Evolutionary conservation across 2,797 vertebrate species (phyloP), one percentile per base, ranked within the genome.

Genomic region (Fistularia tabacaria): DNA sequence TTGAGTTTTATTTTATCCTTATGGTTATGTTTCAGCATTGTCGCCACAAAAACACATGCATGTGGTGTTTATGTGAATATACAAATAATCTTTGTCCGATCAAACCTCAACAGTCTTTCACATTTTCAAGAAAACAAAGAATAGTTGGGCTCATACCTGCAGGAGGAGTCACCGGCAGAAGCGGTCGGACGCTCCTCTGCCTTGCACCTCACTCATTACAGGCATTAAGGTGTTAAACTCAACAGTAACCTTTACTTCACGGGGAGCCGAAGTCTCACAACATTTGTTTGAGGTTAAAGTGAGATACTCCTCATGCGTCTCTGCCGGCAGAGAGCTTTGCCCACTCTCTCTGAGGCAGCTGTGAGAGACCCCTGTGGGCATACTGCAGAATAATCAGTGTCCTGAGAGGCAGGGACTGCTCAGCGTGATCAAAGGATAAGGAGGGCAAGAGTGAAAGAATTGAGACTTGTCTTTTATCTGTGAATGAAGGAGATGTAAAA

Each of bases 341-440:
- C 6, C 68, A 64, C 73, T 81, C 66, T 39, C 44, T 45, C 11
- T 45, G 49, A 64, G 58, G 73, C 74, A 71, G 71, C 67, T 77
- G 59, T 51, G 70, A 49, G 41, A 54, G 48, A 66, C 60, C 66
- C 67, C 53, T 75, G 63, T 53, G 69, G 56, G 53, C 56, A 51
- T 51, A 62, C 69, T 46, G 61, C 67, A 48, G 74, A 84, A 67
- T 84, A 66, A 83, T 79, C 61, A 51, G 70, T 54, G 81, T 84
- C 78, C 67, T 64, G 54, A 69, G 76, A 75, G 77, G 66, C 51
- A 66, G 61, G 37, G 61, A 42, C 63, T 67, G 55, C 75, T 83
- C 59, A 38, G 52, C 6, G 44, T 74, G 83, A 88, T 88, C 77
- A 88, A 80, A 88, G 85, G 73, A 77, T 71, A 63, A 69, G 56